Evolutionary conservation across 2,888 invertebrate species (phyloP).

Genomic region (Meteorus cinctellus): DNA sequence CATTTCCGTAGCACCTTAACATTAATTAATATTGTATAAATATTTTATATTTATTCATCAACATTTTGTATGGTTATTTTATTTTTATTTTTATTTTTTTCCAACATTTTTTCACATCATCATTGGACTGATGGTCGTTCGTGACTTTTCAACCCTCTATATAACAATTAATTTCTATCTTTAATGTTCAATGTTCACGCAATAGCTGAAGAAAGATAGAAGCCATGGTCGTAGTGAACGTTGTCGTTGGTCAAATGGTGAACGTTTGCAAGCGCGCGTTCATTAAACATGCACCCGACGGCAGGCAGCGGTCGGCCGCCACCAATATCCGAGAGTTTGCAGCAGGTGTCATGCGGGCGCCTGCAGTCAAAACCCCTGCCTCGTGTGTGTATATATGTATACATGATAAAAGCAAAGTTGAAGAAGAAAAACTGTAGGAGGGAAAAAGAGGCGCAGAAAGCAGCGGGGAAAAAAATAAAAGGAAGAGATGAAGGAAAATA

Average conservation of each 20-base stretch:
- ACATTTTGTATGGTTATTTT: neutral
- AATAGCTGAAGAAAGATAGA: conserved; percentile 10
- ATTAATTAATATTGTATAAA: neutral
- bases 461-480: neutral
- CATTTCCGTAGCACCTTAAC: conserved; percentile 8
- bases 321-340: conserved; percentile 40
- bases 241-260: neutral
- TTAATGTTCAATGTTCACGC: conserved; percentile 37
- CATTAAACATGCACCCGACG: conserved; percentile 17
- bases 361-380: conserved; percentile 31
- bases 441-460: neutral
- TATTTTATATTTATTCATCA: neutral
- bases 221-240: conserved; percentile 4
- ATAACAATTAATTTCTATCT: conserved; percentile 3
- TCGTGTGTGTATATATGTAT: neutral
- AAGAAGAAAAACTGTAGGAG: neutral
- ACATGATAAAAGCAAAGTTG: neutral
- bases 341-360: conserved; percentile 42
- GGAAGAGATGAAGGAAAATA: too few relatives aligned
- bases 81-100: neutral
- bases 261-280: neutral
- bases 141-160: conserved; percentile 39
- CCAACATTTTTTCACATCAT: neutral
- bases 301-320: neutral
- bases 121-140: conserved; percentile 23